Base-by-base conservation (phyloP, 2,113 vertebrate genomes). In the Apodemus speciosus region DNA sequence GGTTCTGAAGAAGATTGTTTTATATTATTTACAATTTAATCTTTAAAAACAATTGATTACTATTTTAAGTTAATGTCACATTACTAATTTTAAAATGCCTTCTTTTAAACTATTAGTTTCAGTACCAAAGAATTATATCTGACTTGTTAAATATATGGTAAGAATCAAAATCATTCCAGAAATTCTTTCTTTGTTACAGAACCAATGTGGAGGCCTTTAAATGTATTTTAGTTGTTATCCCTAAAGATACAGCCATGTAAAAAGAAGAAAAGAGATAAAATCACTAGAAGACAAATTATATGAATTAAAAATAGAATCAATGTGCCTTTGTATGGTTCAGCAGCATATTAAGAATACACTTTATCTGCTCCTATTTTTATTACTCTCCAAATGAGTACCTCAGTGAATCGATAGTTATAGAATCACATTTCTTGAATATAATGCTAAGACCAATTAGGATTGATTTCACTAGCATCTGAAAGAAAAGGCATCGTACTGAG, bases 341-440 rank as follows among this genome's bases (percentile, higher is more conserved):
- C 71, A 98, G 98, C 97, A 98, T 99, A 99, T 98, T 98, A 99
- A 98, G 98, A 98, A 98, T 98, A 98, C 98, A 96, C 97, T 99
- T 99, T 98, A 98, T 98, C 98, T 98, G 98, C 96, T 98, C 98
- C 98, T 98, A 98, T 99, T 99, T 99, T 99, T 99, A 99, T 99
- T 99, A 98, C 98, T 98, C 98, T 98, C 97, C 97, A 98, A 98
- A 98, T 98, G 98, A 98, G 96, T 97, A 97, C 87, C 95, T 43
- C 91, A 97, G 96, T 95, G 95, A 98, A 99, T 99, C 99, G 98
- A 99, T 99, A 98, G 98, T 99, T 99, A 99, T 98, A 98, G 98
- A 99, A 99, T 99, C 99, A 99, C 98, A 97, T 98, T 98, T 98
- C 98, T 99, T 99, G 98, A 99, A 98, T 99, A 99, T 98, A 98